A percentile compares a stretch with the other conserved stretches of the same genome.
Conservation (phyloP, 2,888 invertebrate species). For the Ennomos fuscantarius region DNA sequence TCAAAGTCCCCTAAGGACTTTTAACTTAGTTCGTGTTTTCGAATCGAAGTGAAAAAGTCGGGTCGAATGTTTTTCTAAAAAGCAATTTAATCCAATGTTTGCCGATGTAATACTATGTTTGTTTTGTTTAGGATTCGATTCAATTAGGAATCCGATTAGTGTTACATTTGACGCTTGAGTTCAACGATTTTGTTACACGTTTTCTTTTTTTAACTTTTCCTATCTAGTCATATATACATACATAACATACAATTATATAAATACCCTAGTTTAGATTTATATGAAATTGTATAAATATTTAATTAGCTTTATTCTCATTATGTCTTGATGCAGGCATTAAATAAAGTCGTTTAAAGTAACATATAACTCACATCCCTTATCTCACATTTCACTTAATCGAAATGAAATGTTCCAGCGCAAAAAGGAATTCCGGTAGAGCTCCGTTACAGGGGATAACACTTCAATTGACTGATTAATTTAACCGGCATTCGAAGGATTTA, state of each 20-base stretch:
- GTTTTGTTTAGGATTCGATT: slow-evolving; percentile 51
- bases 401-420: slow-evolving; percentile 40
- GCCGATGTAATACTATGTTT: slow-evolving; percentile 51
- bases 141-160: slow-evolving; percentile 52
- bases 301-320: too few relatives aligned
- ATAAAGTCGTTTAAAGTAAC: slow-evolving; percentile 17
- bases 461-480: slow-evolving; percentile 46
- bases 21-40: slow-evolving; percentile 35
- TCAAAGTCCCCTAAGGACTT: slow-evolving; percentile 26
- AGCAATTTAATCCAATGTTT: slow-evolving; percentile 47
- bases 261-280: too few relatives aligned
- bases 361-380: slow-evolving; percentile 28
- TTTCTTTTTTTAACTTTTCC: not conserved
- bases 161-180: slow-evolving; percentile 17
- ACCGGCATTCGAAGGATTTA: slow-evolving; percentile 42
- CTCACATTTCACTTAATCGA: slow-evolving; percentile 41
- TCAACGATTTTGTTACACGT: not conserved
- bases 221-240: too few relatives aligned
- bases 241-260: too few relatives aligned
- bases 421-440: slow-evolving; percentile 38
- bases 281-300: too few relatives aligned
- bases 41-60: slow-evolving; percentile 31
- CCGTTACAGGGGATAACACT: slow-evolving; percentile 40
- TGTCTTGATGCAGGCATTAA: not conserved
- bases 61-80: slow-evolving; percentile 40